These are phyloP conservation scores for Rhodeus uyekii DNA, from an alignment of 2,797 vertebrate species.

Conservation along the genomic window DNA sequence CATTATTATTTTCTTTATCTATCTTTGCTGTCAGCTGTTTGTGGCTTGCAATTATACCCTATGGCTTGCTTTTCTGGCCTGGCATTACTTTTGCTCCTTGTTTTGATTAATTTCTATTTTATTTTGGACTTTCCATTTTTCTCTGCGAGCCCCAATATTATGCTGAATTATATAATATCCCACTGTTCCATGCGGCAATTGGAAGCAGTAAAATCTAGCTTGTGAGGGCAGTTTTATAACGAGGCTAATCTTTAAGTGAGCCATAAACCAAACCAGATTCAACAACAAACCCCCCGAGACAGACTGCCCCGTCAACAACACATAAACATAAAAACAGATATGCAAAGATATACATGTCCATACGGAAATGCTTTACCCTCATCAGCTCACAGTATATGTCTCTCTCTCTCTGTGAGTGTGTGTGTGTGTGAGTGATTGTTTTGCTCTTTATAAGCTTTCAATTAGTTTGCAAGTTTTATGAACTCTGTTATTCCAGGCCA, in stretches of 20 bases:
- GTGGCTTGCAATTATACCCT: constrained; percentile 60
- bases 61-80: constrained; percentile 54
- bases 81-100: constrained; percentile 27
- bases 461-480: constrained; percentile 35
- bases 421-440: background rate
- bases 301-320: constrained; percentile 48
- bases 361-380: constrained; percentile 45
- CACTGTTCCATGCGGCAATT: constrained; percentile 68
- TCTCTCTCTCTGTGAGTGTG: background rate
- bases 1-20: constrained; percentile 35
- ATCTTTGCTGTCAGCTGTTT: constrained; percentile 5
- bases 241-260: constrained; percentile 71
- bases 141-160: constrained; percentile 64
- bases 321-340: constrained; percentile 42
- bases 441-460: constrained; percentile 27
- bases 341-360: constrained; percentile 21
- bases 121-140: constrained; percentile 58
- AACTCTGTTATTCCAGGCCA: constrained; percentile 20
- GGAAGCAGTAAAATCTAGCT: constrained; percentile 67
- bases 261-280: constrained; percentile 71
- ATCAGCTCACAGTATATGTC: constrained; percentile 33
- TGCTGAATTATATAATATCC: constrained; percentile 62
- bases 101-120: constrained; percentile 39
- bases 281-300: constrained; percentile 48
- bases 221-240: constrained; percentile 66